Evolutionary conservation across 2,888 invertebrate species (phyloP).

Genomic region (Masnerella sp.): DNA sequence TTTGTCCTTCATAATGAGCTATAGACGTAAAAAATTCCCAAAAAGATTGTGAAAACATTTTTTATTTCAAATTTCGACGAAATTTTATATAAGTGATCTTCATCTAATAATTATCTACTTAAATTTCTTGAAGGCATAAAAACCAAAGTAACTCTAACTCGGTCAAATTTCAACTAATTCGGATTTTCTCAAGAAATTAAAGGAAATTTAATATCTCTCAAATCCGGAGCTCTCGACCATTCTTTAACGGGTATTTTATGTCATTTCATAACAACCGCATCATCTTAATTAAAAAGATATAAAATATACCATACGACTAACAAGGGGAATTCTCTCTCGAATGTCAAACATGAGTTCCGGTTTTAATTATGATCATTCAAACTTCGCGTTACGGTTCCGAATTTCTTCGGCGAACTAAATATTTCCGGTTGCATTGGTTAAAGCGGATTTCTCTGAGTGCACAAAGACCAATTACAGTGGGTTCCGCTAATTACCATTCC

Average conservation of each 20-base stretch:
- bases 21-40: too few relatives aligned
- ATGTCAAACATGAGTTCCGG: slow-evolving; percentile 20
- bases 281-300: neutral
- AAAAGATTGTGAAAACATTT: too few relatives aligned
- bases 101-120: too few relatives aligned
- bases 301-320: slow-evolving; percentile 17
- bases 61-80: too few relatives aligned
- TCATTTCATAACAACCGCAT: too few relatives aligned
- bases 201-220: too few relatives aligned
- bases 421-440: slow-evolving; percentile 38
- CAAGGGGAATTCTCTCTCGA: slow-evolving; percentile 17
- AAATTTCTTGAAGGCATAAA: neutral
- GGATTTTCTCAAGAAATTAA: too few relatives aligned
- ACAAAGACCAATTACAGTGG: slow-evolving; percentile 42
- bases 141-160: neutral
- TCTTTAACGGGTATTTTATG: too few relatives aligned
- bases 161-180: neutral
- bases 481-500: slow-evolving; percentile 46
- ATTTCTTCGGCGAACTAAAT: slow-evolving; percentile 41
- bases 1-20: too few relatives aligned
- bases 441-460: slow-evolving; percentile 36
- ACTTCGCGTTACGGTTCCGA: slow-evolving; percentile 35
- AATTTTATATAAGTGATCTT: too few relatives aligned
- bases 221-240: too few relatives aligned
- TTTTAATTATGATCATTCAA: slow-evolving; percentile 43